Percentiles rank a stretch among this genome's conserved stretches.
Evolutionary conservation across 1,140 invertebrate genomes (phyloP).

Genomic region (Drosophila parvula): DNA sequence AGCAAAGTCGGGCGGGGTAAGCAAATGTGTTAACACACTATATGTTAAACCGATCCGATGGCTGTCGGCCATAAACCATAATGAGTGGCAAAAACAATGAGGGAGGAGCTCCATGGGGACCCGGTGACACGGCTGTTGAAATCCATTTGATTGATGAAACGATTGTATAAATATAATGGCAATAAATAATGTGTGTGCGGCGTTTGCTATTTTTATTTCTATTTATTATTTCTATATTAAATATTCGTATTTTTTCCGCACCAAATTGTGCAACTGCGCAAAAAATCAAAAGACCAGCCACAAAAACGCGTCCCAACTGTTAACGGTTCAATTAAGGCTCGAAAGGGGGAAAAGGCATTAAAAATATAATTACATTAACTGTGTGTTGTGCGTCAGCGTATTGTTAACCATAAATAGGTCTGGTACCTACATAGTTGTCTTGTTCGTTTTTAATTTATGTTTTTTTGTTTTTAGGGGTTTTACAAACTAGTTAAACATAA

Average conservation of each 20-base stretch:
- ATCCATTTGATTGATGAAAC: constrained; percentile 75
- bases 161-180: constrained; percentile 68
- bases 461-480: too few relatives aligned
- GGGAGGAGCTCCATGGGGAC: constrained; percentile 20
- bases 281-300: not conserved
- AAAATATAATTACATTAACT: constrained; percentile 8
- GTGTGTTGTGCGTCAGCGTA: constrained; percentile 44
- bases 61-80: constrained; percentile 49
- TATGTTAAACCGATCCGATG: constrained; percentile 55
- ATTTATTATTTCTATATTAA: constrained; percentile 9
- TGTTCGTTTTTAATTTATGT: not conserved
- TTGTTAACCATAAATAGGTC: constrained; percentile 22
- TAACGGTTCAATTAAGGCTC: constrained; percentile 58
- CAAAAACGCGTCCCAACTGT: constrained; percentile 60
- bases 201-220: constrained; percentile 7
- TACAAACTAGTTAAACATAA: not conserved
- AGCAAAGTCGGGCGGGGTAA: constrained; percentile 17
- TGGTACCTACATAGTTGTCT: not conserved
- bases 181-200: constrained; percentile 65
- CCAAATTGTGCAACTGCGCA: constrained; percentile 29
- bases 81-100: constrained; percentile 36
- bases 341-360: constrained; percentile 11
- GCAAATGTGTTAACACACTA: constrained; percentile 48
- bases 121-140: constrained; percentile 64
- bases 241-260: constrained; percentile 15